These are phyloP conservation scores for Percina caprodes DNA, from an alignment of 2,113 vertebrate genomes.

Conservation along the genomic window DNA sequence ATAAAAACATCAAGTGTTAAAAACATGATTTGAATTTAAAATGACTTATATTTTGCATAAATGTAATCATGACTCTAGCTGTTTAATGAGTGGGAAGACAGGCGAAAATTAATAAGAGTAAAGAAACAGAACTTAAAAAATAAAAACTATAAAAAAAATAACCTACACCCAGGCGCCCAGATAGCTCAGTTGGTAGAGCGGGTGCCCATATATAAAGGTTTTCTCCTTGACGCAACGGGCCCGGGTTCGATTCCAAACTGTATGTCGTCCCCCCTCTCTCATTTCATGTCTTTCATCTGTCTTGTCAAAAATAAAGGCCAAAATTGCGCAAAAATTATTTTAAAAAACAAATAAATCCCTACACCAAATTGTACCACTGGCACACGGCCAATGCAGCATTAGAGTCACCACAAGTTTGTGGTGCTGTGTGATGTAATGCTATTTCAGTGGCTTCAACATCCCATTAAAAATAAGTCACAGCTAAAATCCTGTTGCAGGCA, in stretches of 20 bases:
- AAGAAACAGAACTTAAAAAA: no score
- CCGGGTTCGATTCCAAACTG: no score
- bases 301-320: no score
- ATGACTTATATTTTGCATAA: not conserved
- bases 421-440: conserved; percentile 8
- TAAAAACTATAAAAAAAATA: conserved; percentile 1
- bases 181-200: no score
- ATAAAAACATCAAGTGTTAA: not conserved
- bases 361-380: not conserved
- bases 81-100: not conserved
- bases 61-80: not conserved
- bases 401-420: not conserved
- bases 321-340: no score
- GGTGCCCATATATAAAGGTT: no score
- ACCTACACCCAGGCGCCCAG: not conserved
- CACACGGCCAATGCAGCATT: conserved; percentile 12
- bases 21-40: not conserved
- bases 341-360: conserved; percentile 4
- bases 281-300: no score
- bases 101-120: no score
- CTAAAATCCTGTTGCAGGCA: conserved; percentile 19
- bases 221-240: no score
- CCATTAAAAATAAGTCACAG: conserved; percentile 25
- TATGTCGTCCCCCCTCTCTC: no score
- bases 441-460: conserved; percentile 1